Evolutionary conservation across 1,140 invertebrate genomes (phyloP), one percentile per base, ranked within the genome.

Genomic region (Eumaeus atala): DNA sequence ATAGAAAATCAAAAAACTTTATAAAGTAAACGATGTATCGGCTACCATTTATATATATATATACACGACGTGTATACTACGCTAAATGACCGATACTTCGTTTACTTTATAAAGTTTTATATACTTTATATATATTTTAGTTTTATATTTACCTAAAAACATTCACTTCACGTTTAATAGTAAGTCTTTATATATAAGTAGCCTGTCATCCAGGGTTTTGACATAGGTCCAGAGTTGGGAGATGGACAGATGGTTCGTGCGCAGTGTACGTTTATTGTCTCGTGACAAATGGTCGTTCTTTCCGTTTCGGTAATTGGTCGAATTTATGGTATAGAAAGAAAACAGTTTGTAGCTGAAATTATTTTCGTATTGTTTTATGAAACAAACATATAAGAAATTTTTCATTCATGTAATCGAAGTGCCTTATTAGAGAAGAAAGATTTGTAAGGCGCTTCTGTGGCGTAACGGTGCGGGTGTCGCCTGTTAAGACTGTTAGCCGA

Each of bases 261-360:
- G 59, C 49, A 54, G 56, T 51, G 35, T 54, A 42, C 48, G 57
- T 68, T 76, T 73, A 75, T 73, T 69, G 66, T 62, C 42, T 66
- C 48, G 69, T 75, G 69, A 75, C 71, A 75, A 77, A 77, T 75
- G 71, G 65, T 61, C 42, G 56, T 67, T 59, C 64, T 68, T 64
- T 56, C 3, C 59, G 60, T 61, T 62, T 40, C 53, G 48, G 70
- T 77, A 74, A 75, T 78, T 78, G 72, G 67, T 66, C 47, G 64
- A 72, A 64, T 73, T 72, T 67, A 67, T 61, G 61, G 54, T 58
- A 68, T 60, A 64, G 62, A 66, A 73, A 69, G 62, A 65, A 66
- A 67, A 66, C 62, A 3, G 21, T 28, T 28, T 2, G 21, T 28
- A 28, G 21, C 21, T 28, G 21, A 28, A 28, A 28, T 3, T 28